These are phyloP conservation scores for Halocynthia aurantium DNA, from an alignment of 23 tunicate species.

Conservation along the genomic window DNA sequence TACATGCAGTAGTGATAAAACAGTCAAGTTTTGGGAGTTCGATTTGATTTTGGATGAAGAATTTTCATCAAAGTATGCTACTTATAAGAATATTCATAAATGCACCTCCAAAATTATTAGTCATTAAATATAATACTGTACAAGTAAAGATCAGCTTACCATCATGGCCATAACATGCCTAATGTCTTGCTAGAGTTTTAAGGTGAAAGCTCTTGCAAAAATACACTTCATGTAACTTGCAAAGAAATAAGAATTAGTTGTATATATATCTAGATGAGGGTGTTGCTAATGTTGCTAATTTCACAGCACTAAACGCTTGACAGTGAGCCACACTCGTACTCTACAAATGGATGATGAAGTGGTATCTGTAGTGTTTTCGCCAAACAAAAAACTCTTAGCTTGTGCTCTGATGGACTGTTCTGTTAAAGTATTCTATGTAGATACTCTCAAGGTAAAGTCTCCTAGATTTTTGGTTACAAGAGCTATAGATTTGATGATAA, in stretches of 20 bases:
- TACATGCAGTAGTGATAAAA: constrained; percentile 65
- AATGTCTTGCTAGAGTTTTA: neutral
- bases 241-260: neutral
- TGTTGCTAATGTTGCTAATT: neutral
- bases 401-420: constrained; percentile 72
- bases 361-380: constrained; percentile 49
- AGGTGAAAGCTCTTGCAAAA: neutral
- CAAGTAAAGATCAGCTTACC: too few species aligned
- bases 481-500: too few species aligned
- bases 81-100: neutral
- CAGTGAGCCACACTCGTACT: constrained; percentile 63
- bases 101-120: too few species aligned
- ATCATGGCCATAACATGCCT: neutral
- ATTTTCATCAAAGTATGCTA: constrained; percentile 23
- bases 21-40: constrained; percentile 83
- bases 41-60: constrained; percentile 68
- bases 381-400: constrained; percentile 57
- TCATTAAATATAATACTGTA: too few species aligned
- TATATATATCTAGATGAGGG: neutral
- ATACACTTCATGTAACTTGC: neutral
- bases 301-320: constrained; percentile 25
- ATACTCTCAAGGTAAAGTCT: constrained; percentile 57
- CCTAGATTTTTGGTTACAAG: neutral
- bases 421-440: constrained; percentile 75
- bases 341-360: constrained; percentile 82